A percentile compares a stretch with the other conserved stretches of the same genome.
Evolutionary conservation across 2,113 vertebrate genomes (phyloP).

Genomic region (Bubo blakistoni): DNA sequence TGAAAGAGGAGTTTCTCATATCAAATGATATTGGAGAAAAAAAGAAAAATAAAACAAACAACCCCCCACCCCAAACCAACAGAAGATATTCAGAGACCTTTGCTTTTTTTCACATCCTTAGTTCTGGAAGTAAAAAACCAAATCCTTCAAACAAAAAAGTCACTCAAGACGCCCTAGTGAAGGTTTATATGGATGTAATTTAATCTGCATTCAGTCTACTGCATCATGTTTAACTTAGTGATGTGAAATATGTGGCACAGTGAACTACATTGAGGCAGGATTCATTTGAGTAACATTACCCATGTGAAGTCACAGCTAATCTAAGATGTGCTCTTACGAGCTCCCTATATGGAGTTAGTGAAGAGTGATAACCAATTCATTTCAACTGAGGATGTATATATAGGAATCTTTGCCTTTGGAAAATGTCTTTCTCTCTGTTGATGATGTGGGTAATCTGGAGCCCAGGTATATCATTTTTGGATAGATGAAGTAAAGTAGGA

Average conservation of each 20-base stretch:
- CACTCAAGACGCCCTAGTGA: not conserved
- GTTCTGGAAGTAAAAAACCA: not conserved
- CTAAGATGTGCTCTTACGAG: not conserved
- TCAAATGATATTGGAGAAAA: not conserved
- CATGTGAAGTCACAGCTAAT: not conserved
- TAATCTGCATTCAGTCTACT: not conserved
- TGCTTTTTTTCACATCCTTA: not conserved
- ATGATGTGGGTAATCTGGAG: no score
- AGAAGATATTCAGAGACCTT: not conserved
- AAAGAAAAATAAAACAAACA: not conserved
- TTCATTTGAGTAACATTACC: not conserved
- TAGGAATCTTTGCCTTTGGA: not conserved
- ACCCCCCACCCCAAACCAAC: rapidly evolving
- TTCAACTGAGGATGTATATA: not conserved
- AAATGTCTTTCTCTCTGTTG: rapidly evolving
- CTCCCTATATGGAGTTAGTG: not conserved
- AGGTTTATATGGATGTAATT: not conserved
- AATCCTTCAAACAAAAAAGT: not conserved
- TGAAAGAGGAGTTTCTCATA: not conserved
- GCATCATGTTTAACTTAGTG: not conserved
- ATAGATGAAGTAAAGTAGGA: not conserved
- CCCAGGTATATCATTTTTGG: not conserved
- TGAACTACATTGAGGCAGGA: not conserved
- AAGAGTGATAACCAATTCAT: not conserved
- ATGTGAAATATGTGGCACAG: not conserved